Base-by-base conservation (phyloP, 2,888 invertebrate species). In the Trichopria drosophilae region DNA sequence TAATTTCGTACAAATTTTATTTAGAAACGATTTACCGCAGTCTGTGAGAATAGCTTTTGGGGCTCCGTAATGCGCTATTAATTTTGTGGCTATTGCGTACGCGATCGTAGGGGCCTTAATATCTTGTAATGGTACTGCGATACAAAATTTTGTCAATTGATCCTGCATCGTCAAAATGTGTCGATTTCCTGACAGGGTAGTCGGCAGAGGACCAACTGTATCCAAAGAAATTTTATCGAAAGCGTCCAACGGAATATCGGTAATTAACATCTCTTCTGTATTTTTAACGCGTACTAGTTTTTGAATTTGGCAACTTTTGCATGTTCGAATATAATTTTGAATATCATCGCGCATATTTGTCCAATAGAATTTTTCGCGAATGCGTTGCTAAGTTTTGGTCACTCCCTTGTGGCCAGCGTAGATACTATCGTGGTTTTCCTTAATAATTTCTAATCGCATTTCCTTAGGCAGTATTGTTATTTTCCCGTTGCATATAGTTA, bases 201-300 rank as follows among this genome's bases (percentile, higher is more conserved):
- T 42, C 2, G 42, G 43, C 2, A 51, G 16, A 10, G 50, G 51
- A 0, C 52, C 49, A 7, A 56, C 51, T 0, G 41, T 57, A 16
- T 57, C 47, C 5, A 59, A 39, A 0, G 55, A 58, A 0, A 57
- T 44, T 7, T 58, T 58, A 6, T 58, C 50, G n/a, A 57, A 60
- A 2, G 45, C 28, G 16, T 55, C 46, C 0, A 42, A 35, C 0
- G 54, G 57, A 1, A 51, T 58, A 12, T 60, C 55, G 0, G 50
- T 61, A 1, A 55, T 37, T 0, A 59, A 39, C 56, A 66, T 44
- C 0, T 63, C 60, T 22, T 58, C 57, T 22, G 41, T 7, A 0
- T 51, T 46, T 32, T 51, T 48, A n/a, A n/a, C n/a, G n/a, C n/a
- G n/a, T n/a, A n/a, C n/a, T n/a, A n/a, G n/a, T n/a, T n/a, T n/a